These are phyloP conservation scores for Chionoecetes opilio DNA, from an alignment of 1,140 invertebrate genomes.

Conservation along the genomic window DNA sequence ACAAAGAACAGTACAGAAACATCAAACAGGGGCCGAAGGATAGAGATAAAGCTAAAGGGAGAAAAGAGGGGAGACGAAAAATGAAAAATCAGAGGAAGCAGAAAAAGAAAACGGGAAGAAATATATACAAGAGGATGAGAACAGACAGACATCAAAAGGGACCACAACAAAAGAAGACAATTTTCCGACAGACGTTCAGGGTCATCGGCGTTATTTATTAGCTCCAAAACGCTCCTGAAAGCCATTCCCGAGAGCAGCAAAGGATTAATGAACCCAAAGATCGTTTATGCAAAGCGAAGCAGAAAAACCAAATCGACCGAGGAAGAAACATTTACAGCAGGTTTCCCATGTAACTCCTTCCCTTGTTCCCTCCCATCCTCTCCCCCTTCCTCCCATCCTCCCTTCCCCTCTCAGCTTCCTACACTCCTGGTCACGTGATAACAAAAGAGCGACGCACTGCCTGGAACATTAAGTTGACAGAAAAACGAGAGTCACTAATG, in stretches of 20 bases:
- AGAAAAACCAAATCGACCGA: slow-evolving; percentile 11
- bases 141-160: background rate
- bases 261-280: slow-evolving; percentile 6
- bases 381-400: background rate
- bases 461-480: slow-evolving; percentile 64
- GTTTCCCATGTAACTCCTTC: slow-evolving; percentile 53
- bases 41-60: too few species aligned
- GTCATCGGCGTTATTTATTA: background rate
- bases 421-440: slow-evolving; percentile 61
- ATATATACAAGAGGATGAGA: background rate
- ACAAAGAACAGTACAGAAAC: too few species aligned
- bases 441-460: slow-evolving; percentile 52
- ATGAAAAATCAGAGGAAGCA: background rate
- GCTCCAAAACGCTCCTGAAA: background rate
- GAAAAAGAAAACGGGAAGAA: background rate
- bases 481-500: slow-evolving; percentile 52
- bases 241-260: background rate
- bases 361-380: background rate
- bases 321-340: slow-evolving; percentile 31
- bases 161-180: background rate
- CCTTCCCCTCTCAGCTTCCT: background rate
- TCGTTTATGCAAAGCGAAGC: slow-evolving; percentile 27
- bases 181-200: background rate
- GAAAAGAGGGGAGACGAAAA: background rate
- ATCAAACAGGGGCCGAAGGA: too few species aligned